phyloP scores from a whole-genome alignment of 1,140 invertebrate species.

The Littorina saxatilis region DNA sequence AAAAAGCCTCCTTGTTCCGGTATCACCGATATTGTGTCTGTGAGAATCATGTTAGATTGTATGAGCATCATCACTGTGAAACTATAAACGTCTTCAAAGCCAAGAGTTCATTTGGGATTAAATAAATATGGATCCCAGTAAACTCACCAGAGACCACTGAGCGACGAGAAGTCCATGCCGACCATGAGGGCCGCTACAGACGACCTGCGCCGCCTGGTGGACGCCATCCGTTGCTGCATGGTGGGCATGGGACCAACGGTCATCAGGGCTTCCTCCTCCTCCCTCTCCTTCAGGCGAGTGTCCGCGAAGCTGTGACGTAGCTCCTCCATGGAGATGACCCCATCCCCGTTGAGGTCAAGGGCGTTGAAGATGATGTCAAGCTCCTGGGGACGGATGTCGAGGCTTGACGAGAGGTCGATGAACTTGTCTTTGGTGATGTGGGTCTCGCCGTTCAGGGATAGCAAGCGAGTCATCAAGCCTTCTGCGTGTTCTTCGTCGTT shows the following conservation, averaged over 20 bases:
- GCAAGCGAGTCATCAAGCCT: conserved; percentile 6
- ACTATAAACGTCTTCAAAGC: no score
- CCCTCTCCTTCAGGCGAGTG: conserved; percentile 13
- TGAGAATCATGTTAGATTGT: no score
- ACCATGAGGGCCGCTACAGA: conserved; percentile 33
- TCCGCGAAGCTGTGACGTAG: conserved; percentile 33
- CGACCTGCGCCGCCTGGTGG: conserved; percentile 30
- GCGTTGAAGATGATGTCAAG: conserved; percentile 56
- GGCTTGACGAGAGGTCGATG: conserved; percentile 41
- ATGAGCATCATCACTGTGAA: no score
- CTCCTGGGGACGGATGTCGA: conserved; percentile 50
- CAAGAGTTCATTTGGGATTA: no score
- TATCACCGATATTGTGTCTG: no score
- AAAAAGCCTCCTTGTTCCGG: no score
- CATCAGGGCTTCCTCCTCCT: conserved; percentile 4
- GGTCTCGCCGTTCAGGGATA: conserved; percentile 38
- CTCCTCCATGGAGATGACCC: conserved; percentile 47
- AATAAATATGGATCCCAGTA: no score
- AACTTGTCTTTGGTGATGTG: conserved; percentile 50
- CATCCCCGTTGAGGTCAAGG: conserved; percentile 55
- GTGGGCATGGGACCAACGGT: not conserved
- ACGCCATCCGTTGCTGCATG: conserved; percentile 14
- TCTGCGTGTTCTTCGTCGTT: conserved; percentile 1
- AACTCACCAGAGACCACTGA: conserved; percentile 20
- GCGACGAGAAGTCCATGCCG: conserved; percentile 30